A percentile compares a stretch with the other conserved stretches of the same genome.
These are phyloP conservation scores for Erpobdella octoculata DNA, from an alignment of 2,888 invertebrate species.

Conservation along the genomic window DNA sequence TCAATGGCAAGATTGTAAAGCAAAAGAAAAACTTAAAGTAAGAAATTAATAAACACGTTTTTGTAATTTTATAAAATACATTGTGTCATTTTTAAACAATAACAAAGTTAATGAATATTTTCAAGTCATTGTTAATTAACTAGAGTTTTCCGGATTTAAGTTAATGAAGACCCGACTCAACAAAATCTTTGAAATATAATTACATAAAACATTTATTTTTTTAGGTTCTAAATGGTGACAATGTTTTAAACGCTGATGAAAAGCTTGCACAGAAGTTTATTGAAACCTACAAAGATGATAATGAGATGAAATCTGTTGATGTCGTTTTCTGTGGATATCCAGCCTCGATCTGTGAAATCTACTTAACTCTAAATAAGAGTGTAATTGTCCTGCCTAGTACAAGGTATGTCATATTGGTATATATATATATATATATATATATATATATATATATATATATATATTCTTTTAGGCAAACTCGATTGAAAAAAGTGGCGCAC, in stretches of 20 bases:
- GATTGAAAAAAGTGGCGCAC: too few species aligned
- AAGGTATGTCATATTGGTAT: too few species aligned
- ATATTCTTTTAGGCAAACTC: too few species aligned
- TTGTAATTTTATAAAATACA: background rate
- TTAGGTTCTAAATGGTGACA: background rate
- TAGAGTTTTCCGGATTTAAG: too few species aligned
- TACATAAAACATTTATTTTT: background rate
- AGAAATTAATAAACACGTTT: background rate
- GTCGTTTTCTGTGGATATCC: conserved; percentile 30
- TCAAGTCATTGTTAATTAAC: too few species aligned
- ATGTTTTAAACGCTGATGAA: background rate
- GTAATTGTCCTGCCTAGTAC: conserved; percentile 26
- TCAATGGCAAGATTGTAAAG: background rate
- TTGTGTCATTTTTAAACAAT: background rate
- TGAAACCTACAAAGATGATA: conserved; percentile 26
- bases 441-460: too few species aligned
- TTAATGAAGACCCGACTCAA: too few species aligned
- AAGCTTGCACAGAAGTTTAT: background rate
- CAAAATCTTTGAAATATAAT: background rate
- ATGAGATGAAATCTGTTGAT: conserved; percentile 28
- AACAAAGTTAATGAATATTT: too few species aligned
- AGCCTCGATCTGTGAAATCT: conserved; percentile 31
- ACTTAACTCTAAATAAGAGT: conserved; percentile 31
- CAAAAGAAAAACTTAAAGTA: background rate
- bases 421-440: too few species aligned